A percentile compares a stretch with the other conserved stretches of the same genome.
phyloP scores from a whole-genome alignment of 2,888 invertebrate genomes.

The Balanococcus diminutus region DNA sequence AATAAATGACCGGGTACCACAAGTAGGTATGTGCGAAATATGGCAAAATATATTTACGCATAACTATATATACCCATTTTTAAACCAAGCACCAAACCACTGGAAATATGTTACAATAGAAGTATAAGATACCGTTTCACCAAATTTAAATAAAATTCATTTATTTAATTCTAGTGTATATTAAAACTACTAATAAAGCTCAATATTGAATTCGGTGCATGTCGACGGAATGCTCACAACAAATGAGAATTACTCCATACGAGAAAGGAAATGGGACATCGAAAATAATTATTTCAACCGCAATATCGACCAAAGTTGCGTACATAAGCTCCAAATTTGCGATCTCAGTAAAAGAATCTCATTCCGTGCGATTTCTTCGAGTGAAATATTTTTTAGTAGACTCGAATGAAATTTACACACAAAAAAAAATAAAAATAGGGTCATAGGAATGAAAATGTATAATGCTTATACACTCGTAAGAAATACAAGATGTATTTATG shows the following conservation, averaged over 20 bases:
- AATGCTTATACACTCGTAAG: too few species aligned
- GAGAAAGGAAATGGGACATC: neutral
- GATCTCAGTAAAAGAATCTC: too few species aligned
- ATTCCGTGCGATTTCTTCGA: too few species aligned
- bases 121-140: neutral
- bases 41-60: slow-evolving; percentile 36
- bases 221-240: neutral
- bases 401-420: too few species aligned
- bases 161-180: neutral
- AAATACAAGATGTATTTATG: too few species aligned
- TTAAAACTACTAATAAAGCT: too few species aligned
- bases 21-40: slow-evolving; percentile 40
- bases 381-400: too few species aligned
- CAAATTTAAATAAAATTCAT: neutral
- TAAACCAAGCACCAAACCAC: slow-evolving; percentile 38
- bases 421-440: too few species aligned
- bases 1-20: neutral
- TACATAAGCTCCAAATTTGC: too few species aligned
- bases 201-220: neutral
- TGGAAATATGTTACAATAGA: slow-evolving; percentile 54
- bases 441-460: too few species aligned
- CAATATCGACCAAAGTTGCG: too few species aligned
- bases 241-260: neutral
- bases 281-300: neutral
- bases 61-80: slow-evolving; percentile 47